phyloP scores from a whole-genome alignment of 1,140 invertebrate genomes.

The Scaptodrosophila lebanonensis region DNA sequence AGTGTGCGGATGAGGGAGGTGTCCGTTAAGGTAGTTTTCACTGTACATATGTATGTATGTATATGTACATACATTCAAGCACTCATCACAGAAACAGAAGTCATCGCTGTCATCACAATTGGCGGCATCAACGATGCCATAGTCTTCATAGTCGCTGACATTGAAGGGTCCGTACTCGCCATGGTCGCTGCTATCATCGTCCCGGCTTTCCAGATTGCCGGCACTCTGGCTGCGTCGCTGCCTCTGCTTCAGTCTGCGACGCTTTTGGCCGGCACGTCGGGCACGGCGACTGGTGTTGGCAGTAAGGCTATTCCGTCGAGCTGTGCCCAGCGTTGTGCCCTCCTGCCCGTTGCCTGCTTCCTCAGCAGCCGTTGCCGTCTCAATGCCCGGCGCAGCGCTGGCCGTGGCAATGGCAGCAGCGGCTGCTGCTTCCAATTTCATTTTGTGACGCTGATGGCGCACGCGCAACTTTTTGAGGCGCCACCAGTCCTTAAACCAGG shows the following conservation, averaged over 20 bases:
- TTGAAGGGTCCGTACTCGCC: conserved; percentile 63
- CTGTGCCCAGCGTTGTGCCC: not conserved
- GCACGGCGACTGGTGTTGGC: conserved; percentile 12
- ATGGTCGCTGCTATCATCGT: conserved; percentile 25
- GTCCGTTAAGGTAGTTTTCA: no score
- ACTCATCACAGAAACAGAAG: conserved; percentile 86
- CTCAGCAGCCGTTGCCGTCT: not conserved
- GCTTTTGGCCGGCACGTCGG: conserved; percentile 6
- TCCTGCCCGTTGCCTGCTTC: not conserved
- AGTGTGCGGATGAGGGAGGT: no score
- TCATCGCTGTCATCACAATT: conserved; percentile 77
- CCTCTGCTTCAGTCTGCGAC: conserved; percentile 20
- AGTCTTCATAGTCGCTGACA: conserved; percentile 47
- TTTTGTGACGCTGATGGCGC: conserved; percentile 77
- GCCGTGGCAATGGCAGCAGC: conserved; percentile 23
- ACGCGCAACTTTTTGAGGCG: conserved; percentile 83
- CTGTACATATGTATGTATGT: no score
- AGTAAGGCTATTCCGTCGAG: conserved; percentile 9
- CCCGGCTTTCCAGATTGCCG: not conserved
- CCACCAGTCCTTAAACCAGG: conserved; percentile 88
- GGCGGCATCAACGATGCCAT: conserved; percentile 32
- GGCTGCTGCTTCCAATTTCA: conserved; percentile 77
- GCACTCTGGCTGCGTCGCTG: conserved; percentile 32
- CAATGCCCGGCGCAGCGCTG: not conserved
- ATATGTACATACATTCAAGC: conserved; percentile 80